Conservation (phyloP, 1,140 invertebrate species). For the Drosophila varians region DNA sequence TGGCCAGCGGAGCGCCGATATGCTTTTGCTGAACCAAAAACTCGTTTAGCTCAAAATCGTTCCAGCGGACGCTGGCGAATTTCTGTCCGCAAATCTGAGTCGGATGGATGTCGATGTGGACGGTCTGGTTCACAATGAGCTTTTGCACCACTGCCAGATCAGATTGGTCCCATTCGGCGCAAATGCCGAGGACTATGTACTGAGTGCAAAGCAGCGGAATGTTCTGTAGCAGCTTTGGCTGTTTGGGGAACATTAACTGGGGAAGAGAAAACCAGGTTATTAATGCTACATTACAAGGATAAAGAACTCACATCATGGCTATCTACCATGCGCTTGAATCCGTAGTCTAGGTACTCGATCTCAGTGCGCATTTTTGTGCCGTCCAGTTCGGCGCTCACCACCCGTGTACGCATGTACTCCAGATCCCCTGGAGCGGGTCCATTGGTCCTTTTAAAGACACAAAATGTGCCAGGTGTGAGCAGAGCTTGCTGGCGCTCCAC, state of each 20-base stretch:
- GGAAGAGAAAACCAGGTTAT: not conserved
- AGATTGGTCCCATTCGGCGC: constrained; percentile 61
- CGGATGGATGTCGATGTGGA: constrained; percentile 53
- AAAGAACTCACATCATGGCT: constrained; percentile 65
- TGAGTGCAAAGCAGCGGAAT: constrained; percentile 64
- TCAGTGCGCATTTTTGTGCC: constrained; percentile 79
- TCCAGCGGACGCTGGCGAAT: constrained; percentile 75
- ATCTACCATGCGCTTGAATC: constrained; percentile 84
- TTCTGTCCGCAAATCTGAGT: constrained; percentile 66
- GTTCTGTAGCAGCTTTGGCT: constrained; percentile 63
- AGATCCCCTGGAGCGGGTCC: constrained; percentile 66
- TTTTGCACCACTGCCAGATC: constrained; percentile 55
- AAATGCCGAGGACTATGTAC: constrained; percentile 76
- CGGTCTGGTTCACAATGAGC: constrained; percentile 60
- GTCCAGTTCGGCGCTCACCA: constrained; percentile 50
- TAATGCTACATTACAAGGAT: no score
- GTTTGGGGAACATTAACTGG: constrained; percentile 73
- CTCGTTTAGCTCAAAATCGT: constrained; percentile 69
- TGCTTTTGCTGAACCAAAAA: constrained; percentile 74
- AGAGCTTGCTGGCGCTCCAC: constrained; percentile 68
- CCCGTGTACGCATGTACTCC: constrained; percentile 68
- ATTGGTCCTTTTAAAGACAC: constrained; percentile 62
- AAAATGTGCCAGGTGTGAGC: constrained; percentile 59
- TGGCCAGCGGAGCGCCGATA: constrained; percentile 65
- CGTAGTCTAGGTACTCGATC: constrained; percentile 89